These are phyloP conservation scores for Aramus guarauna DNA, from an alignment of 2,113 vertebrate genomes.

Conservation along the genomic window DNA sequence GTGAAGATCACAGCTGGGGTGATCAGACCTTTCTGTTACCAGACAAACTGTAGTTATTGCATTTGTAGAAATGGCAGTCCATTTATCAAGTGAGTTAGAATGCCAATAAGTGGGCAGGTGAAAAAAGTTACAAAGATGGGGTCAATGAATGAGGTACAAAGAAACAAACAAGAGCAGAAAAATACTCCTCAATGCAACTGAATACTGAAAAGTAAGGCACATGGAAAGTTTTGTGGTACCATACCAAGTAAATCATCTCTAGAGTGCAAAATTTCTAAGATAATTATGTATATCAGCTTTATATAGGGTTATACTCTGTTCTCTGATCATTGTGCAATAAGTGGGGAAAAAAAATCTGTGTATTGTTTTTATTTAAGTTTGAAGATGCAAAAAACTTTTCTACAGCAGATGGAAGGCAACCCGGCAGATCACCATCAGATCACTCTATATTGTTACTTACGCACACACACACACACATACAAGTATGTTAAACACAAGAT, in stretches of 20 bases:
- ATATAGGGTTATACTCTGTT: neutral
- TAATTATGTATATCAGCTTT: neutral
- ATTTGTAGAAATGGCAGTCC: constrained; percentile 60
- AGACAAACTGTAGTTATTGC: constrained; percentile 26
- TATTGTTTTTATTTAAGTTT: neutral
- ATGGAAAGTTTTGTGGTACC: neutral
- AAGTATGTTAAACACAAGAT: neutral
- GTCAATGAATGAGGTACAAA: constrained; percentile 23
- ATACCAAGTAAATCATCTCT: neutral
- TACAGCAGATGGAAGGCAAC: neutral
- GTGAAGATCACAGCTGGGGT: neutral
- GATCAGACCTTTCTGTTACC: constrained; percentile 29
- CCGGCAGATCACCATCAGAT: neutral
- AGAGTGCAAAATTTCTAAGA: neutral
- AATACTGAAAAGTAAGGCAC: neutral
- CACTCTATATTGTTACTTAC: neutral
- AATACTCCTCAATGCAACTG: neutral
- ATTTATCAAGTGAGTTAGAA: constrained; percentile 67
- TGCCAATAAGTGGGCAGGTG: constrained; percentile 35
- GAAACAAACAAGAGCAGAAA: neutral
- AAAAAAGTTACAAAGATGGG: constrained; percentile 38
- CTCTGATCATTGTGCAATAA: neutral
- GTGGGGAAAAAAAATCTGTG: neutral
- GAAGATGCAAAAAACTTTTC: neutral
- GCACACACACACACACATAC: neutral